Percentiles rank a stretch among this genome's conserved stretches.
Evolutionary conservation across 2,797 vertebrate species (phyloP).

Genomic region (Cossypha caffra): DNA sequence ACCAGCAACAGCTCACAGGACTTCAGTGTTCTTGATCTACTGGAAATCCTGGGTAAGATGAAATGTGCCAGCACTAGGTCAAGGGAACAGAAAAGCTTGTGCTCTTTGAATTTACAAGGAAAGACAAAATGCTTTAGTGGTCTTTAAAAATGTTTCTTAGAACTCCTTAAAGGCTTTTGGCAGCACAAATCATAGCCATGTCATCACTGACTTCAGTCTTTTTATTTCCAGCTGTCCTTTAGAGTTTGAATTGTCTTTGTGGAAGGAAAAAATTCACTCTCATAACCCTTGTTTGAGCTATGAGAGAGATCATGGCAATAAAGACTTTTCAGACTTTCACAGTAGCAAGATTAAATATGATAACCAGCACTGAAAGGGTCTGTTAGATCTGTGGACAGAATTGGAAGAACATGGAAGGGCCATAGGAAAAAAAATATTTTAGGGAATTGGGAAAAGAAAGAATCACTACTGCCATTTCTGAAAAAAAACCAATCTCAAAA

Average conservation of each 20-base stretch:
- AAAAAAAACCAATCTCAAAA: not conserved
- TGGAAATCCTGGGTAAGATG: slow-evolving; percentile 13
- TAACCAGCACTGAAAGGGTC: not conserved
- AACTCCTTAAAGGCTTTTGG: slow-evolving; percentile 28
- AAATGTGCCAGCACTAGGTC: not conserved
- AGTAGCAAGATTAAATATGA: not conserved
- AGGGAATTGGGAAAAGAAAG: not conserved
- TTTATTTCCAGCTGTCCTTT: slow-evolving; percentile 14
- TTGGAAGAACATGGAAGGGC: not conserved
- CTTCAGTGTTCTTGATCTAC: slow-evolving; percentile 20
- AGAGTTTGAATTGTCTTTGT: slow-evolving; percentile 9
- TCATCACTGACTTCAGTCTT: not conserved
- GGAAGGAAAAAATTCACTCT: not conserved
- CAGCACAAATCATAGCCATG: not conserved
- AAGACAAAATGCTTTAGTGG: slow-evolving; percentile 43
- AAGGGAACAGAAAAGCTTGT: slow-evolving; percentile 25
- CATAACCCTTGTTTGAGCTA: not conserved
- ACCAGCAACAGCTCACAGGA: not conserved
- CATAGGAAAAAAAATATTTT: not conserved
- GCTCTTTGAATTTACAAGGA: slow-evolving; percentile 28
- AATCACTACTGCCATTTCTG: not conserved
- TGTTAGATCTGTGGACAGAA: not conserved
- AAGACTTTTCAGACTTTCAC: not conserved
- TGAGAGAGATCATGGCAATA: not conserved
- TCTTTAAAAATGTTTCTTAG: slow-evolving; percentile 41